These are phyloP conservation scores for Uropetala carovei DNA, from an alignment of 2,888 invertebrate species.

Conservation along the genomic window DNA sequence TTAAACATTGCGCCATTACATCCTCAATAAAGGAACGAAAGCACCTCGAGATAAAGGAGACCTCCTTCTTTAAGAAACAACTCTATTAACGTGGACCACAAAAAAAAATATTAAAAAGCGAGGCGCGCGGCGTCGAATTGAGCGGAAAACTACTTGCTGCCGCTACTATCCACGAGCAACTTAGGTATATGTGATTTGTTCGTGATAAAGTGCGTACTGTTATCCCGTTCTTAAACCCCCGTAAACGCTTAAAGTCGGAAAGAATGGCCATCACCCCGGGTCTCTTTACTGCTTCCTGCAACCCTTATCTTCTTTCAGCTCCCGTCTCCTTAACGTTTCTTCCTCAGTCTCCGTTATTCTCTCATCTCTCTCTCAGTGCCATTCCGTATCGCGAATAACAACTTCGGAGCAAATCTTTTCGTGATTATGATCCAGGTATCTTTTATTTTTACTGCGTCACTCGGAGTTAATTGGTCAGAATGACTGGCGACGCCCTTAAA, in stretches of 20 bases:
- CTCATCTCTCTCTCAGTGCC: neutral
- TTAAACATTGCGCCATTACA: constrained; percentile 1
- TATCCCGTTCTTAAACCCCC: constrained; percentile 13
- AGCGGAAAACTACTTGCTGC: neutral
- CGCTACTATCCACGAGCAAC: neutral
- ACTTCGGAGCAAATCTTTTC: neutral
- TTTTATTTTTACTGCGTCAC: neutral
- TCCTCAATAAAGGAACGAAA: neutral
- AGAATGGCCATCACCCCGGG: constrained; percentile 27
- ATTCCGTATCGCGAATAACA: neutral
- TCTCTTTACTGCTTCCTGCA: constrained; percentile 1
- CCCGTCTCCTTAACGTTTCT: too few relatives aligned
- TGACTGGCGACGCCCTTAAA: neutral
- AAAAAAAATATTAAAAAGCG: neutral
- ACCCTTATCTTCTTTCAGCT: constrained; percentile 13
- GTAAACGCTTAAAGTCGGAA: constrained; percentile 2
- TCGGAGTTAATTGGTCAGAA: constrained; percentile 2
- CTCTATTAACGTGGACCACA: constrained; percentile 25
- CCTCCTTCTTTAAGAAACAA: neutral
- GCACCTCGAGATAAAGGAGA: constrained; percentile 4
- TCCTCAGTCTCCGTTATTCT: neutral
- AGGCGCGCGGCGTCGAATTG: neutral
- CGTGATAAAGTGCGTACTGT: constrained; percentile 42
- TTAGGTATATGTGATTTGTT: constrained; percentile 25
- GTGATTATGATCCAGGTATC: neutral